phyloP scores from a whole-genome alignment of 2,888 invertebrate species.

The Ophion slaviceki region DNA sequence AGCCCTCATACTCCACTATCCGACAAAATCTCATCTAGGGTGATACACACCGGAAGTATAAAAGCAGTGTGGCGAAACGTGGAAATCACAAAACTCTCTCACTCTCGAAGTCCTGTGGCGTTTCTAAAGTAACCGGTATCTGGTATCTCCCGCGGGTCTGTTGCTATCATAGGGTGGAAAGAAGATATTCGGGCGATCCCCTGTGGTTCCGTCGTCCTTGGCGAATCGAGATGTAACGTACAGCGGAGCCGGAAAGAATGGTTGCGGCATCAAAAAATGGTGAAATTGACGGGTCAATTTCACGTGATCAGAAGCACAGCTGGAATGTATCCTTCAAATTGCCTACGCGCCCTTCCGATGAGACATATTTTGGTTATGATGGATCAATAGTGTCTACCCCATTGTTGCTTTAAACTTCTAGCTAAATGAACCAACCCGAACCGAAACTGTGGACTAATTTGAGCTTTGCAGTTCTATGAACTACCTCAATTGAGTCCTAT shows the following conservation, averaged over 20 bases:
- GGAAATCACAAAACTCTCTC: constrained; percentile 34
- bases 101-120: constrained; percentile 14
- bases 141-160: constrained; percentile 4
- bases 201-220: background rate
- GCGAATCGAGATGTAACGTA: background rate
- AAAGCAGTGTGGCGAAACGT: constrained; percentile 35
- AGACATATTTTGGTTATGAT: too few relatives aligned
- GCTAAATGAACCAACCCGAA: too few relatives aligned
- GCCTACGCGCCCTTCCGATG: too few relatives aligned
- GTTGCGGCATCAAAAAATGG: too few relatives aligned
- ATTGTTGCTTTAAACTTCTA: too few relatives aligned
- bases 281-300: too few relatives aligned
- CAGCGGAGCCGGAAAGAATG: background rate
- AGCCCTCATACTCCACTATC: constrained; percentile 9
- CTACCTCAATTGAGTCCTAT: too few relatives aligned
- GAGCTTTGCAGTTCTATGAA: too few relatives aligned
- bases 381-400: too few relatives aligned
- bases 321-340: too few relatives aligned
- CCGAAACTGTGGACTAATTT: too few relatives aligned
- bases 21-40: constrained; percentile 54
- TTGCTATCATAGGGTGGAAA: background rate
- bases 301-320: too few relatives aligned
- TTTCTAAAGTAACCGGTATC: constrained; percentile 16
- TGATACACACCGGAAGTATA: constrained; percentile 57
- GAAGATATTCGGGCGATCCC: constrained; percentile 7